These are phyloP conservation scores for Cataglyphis albicans DNA, from an alignment of 2,888 invertebrate species.

Conservation along the genomic window DNA sequence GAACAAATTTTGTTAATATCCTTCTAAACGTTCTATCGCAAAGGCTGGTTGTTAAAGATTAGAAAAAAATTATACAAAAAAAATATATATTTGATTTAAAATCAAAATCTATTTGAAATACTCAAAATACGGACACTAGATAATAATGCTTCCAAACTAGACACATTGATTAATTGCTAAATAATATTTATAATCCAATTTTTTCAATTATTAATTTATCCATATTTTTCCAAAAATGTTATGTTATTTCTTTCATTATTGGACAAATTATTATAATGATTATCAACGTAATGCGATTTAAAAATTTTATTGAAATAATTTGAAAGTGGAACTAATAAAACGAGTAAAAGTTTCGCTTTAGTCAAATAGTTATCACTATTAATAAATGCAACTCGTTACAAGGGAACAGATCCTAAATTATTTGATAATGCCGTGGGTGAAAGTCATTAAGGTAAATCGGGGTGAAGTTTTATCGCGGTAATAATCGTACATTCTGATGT, in stretches of 20 bases:
- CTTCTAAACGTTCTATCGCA: slow-evolving; percentile 8
- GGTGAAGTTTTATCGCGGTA: slow-evolving; percentile 49
- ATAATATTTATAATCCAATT: not conserved
- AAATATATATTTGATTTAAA: not conserved
- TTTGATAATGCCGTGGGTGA: slow-evolving; percentile 47
- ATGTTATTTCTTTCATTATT: not conserved
- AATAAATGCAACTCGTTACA: slow-evolving; percentile 46
- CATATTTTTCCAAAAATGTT: not conserved
- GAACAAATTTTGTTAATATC: slow-evolving; percentile 47
- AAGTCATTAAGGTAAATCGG: slow-evolving; percentile 51
- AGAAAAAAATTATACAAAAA: not conserved
- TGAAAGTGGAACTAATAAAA: slow-evolving; percentile 22
- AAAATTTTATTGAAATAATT: slow-evolving; percentile 4
- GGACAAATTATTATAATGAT: not conserved
- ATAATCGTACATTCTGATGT: slow-evolving; percentile 44
- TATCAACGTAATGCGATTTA: not conserved
- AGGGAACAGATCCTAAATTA: slow-evolving; percentile 38
- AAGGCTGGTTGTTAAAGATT: not conserved
- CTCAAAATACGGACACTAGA: not conserved
- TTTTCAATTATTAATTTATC: not conserved
- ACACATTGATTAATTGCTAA: not conserved
- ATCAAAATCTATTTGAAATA: not conserved
- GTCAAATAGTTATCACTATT: slow-evolving; percentile 22
- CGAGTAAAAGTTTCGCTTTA: slow-evolving; percentile 35
- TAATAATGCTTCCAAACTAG: not conserved